A percentile compares a stretch with the other conserved stretches of the same genome.
Evolutionary conservation across 1,140 invertebrate species (phyloP).

Genomic region (Trachymyrmex cornetzi): DNA sequence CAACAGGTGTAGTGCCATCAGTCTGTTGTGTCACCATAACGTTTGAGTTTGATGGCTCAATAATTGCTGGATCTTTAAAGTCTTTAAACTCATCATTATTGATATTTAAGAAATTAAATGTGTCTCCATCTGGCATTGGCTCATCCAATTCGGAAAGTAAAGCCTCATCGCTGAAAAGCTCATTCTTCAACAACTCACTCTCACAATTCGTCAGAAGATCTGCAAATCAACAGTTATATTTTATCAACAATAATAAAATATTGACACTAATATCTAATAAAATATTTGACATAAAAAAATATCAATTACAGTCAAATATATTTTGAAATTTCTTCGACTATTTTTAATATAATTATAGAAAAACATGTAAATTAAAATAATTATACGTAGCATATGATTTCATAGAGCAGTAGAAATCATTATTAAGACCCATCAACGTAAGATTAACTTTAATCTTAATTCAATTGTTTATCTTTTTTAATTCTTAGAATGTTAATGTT

Average conservation of each 20-base stretch:
- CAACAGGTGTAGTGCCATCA: constrained; percentile 67
- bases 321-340: neutral
- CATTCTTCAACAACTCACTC: constrained; percentile 84
- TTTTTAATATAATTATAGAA: neutral
- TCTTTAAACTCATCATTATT: constrained; percentile 70
- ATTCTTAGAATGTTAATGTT: no score
- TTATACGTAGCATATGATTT: no score
- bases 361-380: neutral
- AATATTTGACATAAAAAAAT: neutral
- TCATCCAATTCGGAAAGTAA: constrained; percentile 82
- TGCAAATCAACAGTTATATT: constrained; percentile 57
- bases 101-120: constrained; percentile 82
- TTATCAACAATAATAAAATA: constrained; percentile 14
- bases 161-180: constrained; percentile 83
- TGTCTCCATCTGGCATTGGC: constrained; percentile 78
- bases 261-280: neutral
- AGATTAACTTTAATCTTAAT: no score
- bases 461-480: no score
- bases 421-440: no score
- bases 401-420: neutral
- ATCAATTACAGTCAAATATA: neutral
- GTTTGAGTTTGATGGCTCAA: constrained; percentile 72
- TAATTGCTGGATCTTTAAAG: constrained; percentile 68
- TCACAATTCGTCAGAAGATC: constrained; percentile 84
- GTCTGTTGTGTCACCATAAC: constrained; percentile 62